Evolutionary conservation across 2,113 vertebrate species (phyloP).

Genomic region (Lucifuga dentata): DNA sequence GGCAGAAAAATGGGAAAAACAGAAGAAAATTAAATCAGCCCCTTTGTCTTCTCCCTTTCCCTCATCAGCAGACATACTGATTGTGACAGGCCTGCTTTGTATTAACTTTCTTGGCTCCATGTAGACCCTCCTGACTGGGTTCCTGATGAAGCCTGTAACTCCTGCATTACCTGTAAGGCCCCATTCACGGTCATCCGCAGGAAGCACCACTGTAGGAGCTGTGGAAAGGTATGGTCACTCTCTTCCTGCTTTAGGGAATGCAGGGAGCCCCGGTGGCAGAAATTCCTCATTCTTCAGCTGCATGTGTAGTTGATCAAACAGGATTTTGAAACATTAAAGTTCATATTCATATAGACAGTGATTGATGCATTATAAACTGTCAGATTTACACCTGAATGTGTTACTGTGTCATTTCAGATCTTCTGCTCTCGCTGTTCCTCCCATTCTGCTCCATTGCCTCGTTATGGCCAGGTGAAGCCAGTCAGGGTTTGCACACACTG

Average conservation of each 20-base stretch:
- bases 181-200: constrained; percentile 98
- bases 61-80: constrained; percentile 3
- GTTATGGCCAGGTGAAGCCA: constrained; percentile 96
- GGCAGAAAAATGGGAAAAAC: no score
- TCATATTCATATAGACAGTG: background rate
- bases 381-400: background rate
- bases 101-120: constrained; percentile 56
- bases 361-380: background rate
- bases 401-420: constrained; percentile 85
- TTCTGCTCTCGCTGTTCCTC: constrained; percentile 98
- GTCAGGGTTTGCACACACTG: constrained; percentile 98
- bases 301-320: background rate
- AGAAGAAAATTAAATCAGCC: background rate
- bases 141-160: constrained; percentile 93
- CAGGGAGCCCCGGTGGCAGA: background rate
- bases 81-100: constrained; percentile 23
- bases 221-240: constrained; percentile 89
- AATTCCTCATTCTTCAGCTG: background rate
- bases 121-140: constrained; percentile 98
- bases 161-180: constrained; percentile 94
- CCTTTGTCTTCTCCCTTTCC: background rate
- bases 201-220: constrained; percentile 98
- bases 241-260: background rate
- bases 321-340: background rate
- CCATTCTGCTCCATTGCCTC: constrained; percentile 94